Evolutionary conservation across 2,797 vertebrate genomes (phyloP), one percentile per base, ranked within the genome.

Genomic region (Nannoperca australis): DNA sequence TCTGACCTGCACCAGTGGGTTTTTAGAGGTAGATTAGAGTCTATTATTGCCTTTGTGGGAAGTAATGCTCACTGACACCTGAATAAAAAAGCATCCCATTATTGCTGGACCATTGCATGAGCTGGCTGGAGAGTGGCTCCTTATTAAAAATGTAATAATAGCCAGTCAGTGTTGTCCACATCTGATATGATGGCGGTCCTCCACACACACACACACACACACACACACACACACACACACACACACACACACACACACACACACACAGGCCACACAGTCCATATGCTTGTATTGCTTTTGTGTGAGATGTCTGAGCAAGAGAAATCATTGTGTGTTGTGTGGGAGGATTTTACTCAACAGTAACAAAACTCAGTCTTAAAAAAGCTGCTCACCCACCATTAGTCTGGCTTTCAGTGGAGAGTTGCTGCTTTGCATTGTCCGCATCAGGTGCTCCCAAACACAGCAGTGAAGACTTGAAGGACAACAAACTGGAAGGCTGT

Each of bases 291-390:
- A 63, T 88, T 77, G 22, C 53, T 67, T 82, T 70, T 62, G 71
- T 72, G 53, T 64, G 72, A 83, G 56, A 70, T 76, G 49, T 83
- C 68, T 77, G 69, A 79, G 76, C 36, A 70, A 44, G 73, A 65
- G 76, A 77, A 85, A 82, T 72, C 5, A 20, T 81, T 84, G 78
- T 49, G 47, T 70, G 56, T 60, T 67, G 58, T 60, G 88, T 87
- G 70, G 89, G 86, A 75, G 70, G 71, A 36, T 82, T 89, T 82
- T 74, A 76, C 58, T 84, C 56, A 76, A 40, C 47, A 8, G 56
- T 8, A 73, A 55, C 45, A 55, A 80, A 72, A 71, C 72, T 85
- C 59, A 20, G 63, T 49, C 34, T 53, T 61, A 40, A 49, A 61
- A 49, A 76, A 71, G 73, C 69, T 69, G 59, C 76, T 85, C 79